Evolutionary conservation across 2,888 invertebrate species (phyloP).

Genomic region (Rhabditoides inermis): DNA sequence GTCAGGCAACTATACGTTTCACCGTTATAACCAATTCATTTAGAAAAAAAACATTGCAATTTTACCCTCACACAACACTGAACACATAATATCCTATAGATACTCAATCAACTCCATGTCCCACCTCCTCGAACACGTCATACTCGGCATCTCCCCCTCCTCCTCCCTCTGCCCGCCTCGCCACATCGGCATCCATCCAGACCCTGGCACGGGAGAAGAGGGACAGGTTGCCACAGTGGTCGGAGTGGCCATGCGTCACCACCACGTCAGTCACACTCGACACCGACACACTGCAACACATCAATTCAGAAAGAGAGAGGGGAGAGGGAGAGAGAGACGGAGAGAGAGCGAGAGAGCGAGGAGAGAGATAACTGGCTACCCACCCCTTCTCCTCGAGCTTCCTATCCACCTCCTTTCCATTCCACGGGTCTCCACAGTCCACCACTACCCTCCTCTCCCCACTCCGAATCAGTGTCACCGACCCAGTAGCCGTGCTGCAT

Average conservation of each 20-base stretch:
- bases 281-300: too few species aligned
- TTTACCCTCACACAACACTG: not conserved
- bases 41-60: not conserved
- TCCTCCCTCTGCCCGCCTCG: too few species aligned
- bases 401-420: not conserved
- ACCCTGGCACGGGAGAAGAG: not conserved
- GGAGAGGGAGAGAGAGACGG: too few species aligned
- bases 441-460: conserved; percentile 3
- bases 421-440: conserved; percentile 9
- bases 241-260: conserved; percentile 6
- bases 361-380: too few species aligned
- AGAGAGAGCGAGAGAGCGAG: too few species aligned
- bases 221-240: conserved; percentile 3
- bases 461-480: too few species aligned
- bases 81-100: not conserved
- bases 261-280: conserved; percentile 7
- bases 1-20: too few species aligned
- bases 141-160: not conserved
- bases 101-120: not conserved
- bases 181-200: conserved; percentile 2
- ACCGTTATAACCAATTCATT: too few species aligned
- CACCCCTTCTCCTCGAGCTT: not conserved
- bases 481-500: too few species aligned
- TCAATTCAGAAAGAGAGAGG: too few species aligned
- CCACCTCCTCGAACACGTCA: not conserved